These are phyloP conservation scores for Andrena minutula DNA, from an alignment of 2,888 invertebrate species.

Conservation along the genomic window DNA sequence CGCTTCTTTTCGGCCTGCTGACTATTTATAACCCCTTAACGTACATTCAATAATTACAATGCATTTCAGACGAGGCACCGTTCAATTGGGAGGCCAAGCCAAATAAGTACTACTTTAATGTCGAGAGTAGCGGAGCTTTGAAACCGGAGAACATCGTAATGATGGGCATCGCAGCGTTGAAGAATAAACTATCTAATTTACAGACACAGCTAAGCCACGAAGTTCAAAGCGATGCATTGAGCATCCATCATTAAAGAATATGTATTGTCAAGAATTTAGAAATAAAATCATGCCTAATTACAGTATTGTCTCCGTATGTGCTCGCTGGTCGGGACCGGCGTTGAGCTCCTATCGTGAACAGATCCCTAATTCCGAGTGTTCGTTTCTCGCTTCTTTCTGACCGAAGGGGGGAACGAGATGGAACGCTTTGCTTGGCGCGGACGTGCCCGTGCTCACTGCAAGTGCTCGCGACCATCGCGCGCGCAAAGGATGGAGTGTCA, in stretches of 20 bases:
- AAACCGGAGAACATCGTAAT: constrained; percentile 98
- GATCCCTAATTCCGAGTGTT: too few species aligned
- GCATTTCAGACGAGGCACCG: constrained; percentile 91
- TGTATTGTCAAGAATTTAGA: background rate
- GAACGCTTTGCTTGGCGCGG: too few species aligned
- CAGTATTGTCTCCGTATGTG: too few species aligned
- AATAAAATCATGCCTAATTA: constrained; percentile 5
- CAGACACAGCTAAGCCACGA: constrained; percentile 97
- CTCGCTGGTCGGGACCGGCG: too few species aligned
- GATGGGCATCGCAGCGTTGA: constrained; percentile 96
- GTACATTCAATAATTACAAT: background rate
- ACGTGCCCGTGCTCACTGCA: too few species aligned
- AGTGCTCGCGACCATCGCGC: too few species aligned
- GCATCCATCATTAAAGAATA: constrained; percentile 86
- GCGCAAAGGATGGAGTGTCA: too few species aligned
- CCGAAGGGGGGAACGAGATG: too few species aligned
- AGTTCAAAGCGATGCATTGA: constrained; percentile 93
- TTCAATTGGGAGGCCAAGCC: constrained; percentile 98
- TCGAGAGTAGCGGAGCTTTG: constrained; percentile 97
- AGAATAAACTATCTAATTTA: constrained; percentile 97
- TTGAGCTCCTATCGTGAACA: too few species aligned
- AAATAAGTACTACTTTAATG: constrained; percentile 98
- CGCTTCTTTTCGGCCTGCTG: too few species aligned
- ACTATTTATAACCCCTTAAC: too few species aligned
- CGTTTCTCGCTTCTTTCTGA: too few species aligned